Conservation (phyloP, 1,140 invertebrate species). For the Frieseomelitta varia region DNA sequence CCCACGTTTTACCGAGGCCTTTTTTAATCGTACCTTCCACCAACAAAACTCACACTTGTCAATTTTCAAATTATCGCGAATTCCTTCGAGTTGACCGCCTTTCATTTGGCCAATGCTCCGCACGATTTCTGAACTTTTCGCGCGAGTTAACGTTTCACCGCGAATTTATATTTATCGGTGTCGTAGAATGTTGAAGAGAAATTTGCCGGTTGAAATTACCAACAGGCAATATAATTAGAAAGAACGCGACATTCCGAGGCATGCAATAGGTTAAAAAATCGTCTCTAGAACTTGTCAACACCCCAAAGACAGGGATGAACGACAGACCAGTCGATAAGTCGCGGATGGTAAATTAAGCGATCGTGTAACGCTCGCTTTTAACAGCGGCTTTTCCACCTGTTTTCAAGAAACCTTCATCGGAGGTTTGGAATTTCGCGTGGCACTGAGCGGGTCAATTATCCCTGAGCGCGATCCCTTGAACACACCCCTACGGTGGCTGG, state of each 20-base stretch:
- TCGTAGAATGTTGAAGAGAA: neutral
- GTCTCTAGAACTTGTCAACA: too few species aligned
- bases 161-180: neutral
- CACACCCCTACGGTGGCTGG: neutral
- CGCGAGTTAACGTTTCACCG: neutral
- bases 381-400: neutral
- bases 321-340: too few species aligned
- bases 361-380: too few species aligned
- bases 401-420: neutral
- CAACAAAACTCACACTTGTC: neutral
- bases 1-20: neutral
- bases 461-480: conserved; percentile 29
- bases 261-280: too few species aligned
- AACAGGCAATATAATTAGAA: too few species aligned
- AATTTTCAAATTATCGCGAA: neutral
- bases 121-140: neutral
- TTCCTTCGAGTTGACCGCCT: neutral
- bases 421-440: neutral
- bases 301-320: too few species aligned
- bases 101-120: neutral
- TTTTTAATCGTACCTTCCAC: neutral
- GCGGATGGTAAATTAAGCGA: neutral
- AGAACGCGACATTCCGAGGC: too few species aligned
- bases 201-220: too few species aligned
- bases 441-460: conserved; percentile 24